These are phyloP conservation scores for Melanchra persicariae DNA, from an alignment of 2,888 invertebrate species.

Conservation along the genomic window DNA sequence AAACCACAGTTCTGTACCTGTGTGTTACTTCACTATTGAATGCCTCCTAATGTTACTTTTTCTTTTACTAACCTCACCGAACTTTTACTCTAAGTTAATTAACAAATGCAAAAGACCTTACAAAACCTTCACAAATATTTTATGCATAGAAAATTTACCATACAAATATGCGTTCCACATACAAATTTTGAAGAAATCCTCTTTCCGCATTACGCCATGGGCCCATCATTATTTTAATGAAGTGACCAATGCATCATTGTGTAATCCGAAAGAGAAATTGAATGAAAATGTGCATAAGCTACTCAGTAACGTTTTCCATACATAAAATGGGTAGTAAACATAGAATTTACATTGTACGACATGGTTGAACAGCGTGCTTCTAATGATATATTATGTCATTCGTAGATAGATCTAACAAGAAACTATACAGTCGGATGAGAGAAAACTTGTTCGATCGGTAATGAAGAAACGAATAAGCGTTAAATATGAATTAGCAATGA, in stretches of 20 bases:
- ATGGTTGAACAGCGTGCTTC: constrained; percentile 37
- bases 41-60: background rate
- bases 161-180: constrained; percentile 22
- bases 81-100: background rate
- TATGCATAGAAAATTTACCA: constrained; percentile 2
- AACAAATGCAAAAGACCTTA: constrained; percentile 19
- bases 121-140: constrained; percentile 17
- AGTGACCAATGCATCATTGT: constrained; percentile 51
- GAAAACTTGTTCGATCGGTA: constrained; percentile 3
- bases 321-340: constrained; percentile 45
- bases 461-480: background rate
- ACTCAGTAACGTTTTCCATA: constrained; percentile 48
- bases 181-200: constrained; percentile 14
- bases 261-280: constrained; percentile 63
- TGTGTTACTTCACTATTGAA: too few relatives aligned
- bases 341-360: constrained; percentile 54
- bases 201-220: constrained; percentile 25
- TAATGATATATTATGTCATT: constrained; percentile 38
- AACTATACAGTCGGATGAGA: background rate
- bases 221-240: constrained; percentile 50
- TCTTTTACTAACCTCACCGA: too few relatives aligned
- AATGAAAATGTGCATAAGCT: constrained; percentile 50
- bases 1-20: background rate
- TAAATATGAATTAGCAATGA: constrained; percentile 1
- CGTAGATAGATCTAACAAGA: background rate